Evolutionary conservation across 2,113 vertebrate genomes (phyloP).

Genomic region (Setophaga coronata): DNA sequence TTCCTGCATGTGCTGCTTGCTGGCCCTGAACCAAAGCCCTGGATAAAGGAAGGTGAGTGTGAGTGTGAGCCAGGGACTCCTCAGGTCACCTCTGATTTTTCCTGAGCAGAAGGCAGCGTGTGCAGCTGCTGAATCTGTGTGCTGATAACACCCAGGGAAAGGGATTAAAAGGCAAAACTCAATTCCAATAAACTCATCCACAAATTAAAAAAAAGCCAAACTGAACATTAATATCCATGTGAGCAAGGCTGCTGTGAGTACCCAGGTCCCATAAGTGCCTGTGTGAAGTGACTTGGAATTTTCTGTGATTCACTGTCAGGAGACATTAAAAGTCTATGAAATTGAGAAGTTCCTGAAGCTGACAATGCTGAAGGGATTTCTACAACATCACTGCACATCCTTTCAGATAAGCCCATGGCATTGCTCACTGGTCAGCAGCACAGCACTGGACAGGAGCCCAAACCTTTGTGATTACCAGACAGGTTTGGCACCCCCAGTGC

Average conservation of each 20-base stretch:
- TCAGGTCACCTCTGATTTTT: background rate
- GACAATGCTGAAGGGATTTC: background rate
- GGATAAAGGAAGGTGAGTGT: background rate
- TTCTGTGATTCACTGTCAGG: background rate
- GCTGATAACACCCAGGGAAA: background rate
- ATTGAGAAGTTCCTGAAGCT: background rate
- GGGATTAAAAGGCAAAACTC: background rate
- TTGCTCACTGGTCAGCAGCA: background rate
- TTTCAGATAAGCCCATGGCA: rapidly evolving
- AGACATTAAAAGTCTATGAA: background rate
- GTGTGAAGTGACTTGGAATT: background rate
- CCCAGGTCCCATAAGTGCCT: background rate
- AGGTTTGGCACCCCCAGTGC: background rate
- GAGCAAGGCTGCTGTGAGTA: background rate
- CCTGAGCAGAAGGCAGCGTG: background rate
- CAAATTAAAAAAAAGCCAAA: background rate
- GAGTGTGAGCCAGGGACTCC: background rate
- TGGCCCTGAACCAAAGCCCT: background rate
- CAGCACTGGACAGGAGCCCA: background rate
- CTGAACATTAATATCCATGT: background rate
- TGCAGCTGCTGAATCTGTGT: background rate
- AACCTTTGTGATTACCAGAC: background rate
- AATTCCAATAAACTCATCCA: background rate
- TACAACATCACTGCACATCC: background rate
- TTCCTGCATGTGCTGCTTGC: background rate